Conservation (phyloP, 2,797 vertebrate species). For the Cynopterus sphinx region DNA sequence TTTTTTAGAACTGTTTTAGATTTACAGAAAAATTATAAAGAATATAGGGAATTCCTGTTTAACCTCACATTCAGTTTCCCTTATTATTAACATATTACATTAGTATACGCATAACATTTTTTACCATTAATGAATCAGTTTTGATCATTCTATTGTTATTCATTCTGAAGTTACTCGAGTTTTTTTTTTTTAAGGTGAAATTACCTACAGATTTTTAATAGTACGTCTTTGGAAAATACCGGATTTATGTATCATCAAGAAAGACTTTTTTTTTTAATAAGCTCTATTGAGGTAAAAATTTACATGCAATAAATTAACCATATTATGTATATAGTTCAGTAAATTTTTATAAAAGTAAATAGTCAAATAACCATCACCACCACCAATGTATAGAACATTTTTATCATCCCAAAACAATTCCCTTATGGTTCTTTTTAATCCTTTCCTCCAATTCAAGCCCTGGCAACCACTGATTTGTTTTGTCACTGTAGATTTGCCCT, state of each 20-base stretch:
- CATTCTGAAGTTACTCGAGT: neutral
- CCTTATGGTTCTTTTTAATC: neutral
- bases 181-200: neutral
- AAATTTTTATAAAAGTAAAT: neutral
- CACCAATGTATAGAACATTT: neutral
- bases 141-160: neutral
- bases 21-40: neutral
- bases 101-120: neutral
- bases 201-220: neutral
- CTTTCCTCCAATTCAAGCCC: neutral
- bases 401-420: neutral
- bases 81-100: neutral
- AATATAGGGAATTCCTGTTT: neutral
- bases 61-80: neutral
- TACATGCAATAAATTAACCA: neutral
- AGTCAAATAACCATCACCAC: neutral
- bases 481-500: neutral
- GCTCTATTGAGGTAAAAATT: neutral
- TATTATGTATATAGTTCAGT: neutral
- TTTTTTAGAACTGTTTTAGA: constrained; percentile 1
- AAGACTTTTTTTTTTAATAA: neutral
- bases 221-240: neutral
- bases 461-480: neutral
- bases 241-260: neutral
- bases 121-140: neutral